Conservation (phyloP, 2,113 vertebrate genomes). For the Calypte anna region DNA sequence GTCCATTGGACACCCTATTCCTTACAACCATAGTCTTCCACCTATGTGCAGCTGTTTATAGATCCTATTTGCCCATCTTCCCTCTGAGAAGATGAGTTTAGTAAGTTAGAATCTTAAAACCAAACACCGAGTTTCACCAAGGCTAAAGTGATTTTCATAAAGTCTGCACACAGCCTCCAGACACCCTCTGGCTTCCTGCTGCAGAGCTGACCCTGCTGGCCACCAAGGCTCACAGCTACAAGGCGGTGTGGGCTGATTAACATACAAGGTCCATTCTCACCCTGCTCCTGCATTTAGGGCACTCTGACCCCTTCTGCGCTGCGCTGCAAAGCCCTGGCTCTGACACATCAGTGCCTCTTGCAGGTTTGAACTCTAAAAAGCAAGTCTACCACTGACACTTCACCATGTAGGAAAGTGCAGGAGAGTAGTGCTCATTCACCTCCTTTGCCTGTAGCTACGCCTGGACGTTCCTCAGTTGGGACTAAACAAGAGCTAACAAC, state of each 20-base stretch:
- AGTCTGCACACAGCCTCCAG: rapidly evolving
- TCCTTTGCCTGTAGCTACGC: not conserved
- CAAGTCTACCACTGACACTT: not conserved
- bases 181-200: not conserved
- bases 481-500: not conserved
- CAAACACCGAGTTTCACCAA: not conserved
- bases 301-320: no score
- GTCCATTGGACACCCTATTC: not conserved
- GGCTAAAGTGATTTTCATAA: not conserved
- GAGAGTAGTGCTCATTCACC: not conserved
- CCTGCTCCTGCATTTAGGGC: rapidly evolving
- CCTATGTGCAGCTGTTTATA: not conserved
- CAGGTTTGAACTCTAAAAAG: not conserved
- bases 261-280: rapidly evolving
- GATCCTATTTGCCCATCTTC: not conserved
- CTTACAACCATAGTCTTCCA: not conserved
- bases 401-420: rapidly evolving
- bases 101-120: not conserved
- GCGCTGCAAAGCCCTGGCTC: not conserved
- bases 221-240: not conserved
- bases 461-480: not conserved
- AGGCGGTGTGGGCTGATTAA: not conserved
- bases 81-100: not conserved
- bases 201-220: rapidly evolving
- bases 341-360: rapidly evolving